Conservation (phyloP, 2,113 vertebrate genomes). For the Phocoena sinus region DNA sequence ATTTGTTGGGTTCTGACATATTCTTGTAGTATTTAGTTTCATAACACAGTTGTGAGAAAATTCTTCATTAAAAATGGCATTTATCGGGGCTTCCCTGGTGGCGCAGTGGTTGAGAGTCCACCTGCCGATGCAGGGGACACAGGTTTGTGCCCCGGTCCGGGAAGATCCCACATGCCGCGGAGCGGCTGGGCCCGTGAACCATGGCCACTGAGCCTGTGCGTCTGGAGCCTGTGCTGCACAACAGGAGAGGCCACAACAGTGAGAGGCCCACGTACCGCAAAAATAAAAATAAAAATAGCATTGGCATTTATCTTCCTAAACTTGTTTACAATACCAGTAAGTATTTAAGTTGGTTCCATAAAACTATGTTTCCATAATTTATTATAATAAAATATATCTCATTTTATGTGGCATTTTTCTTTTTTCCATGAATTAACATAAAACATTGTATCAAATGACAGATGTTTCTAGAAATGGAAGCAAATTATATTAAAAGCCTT, state of each 20-base stretch:
- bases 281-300: neutral
- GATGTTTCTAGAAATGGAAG: conserved; percentile 16
- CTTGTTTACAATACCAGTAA: conserved; percentile 25
- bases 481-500: conserved; percentile 31
- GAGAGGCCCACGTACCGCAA: too few species aligned
- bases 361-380: conserved; percentile 10
- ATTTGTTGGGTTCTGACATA: neutral
- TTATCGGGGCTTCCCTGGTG: neutral
- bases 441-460: conserved; percentile 31
- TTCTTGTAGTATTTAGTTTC: neutral
- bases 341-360: conserved; percentile 11
- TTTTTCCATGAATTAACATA: conserved; percentile 15
- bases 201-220: too few species aligned
- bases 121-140: too few species aligned
- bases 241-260: too few species aligned
- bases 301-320: conserved; percentile 5
- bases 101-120: too few species aligned
- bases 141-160: rapidly evolving
- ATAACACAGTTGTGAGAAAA: neutral
- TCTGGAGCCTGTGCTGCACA: too few species aligned
- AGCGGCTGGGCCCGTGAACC: too few species aligned
- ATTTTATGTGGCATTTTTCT: neutral
- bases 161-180: too few species aligned
- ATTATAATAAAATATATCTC: conserved; percentile 11
- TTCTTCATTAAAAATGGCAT: conserved; percentile 34